Percentiles rank a stretch among this genome's conserved stretches.
These are phyloP conservation scores for Todiramphus chloris DNA, from an alignment of 2,113 vertebrate genomes.

Conservation along the genomic window DNA sequence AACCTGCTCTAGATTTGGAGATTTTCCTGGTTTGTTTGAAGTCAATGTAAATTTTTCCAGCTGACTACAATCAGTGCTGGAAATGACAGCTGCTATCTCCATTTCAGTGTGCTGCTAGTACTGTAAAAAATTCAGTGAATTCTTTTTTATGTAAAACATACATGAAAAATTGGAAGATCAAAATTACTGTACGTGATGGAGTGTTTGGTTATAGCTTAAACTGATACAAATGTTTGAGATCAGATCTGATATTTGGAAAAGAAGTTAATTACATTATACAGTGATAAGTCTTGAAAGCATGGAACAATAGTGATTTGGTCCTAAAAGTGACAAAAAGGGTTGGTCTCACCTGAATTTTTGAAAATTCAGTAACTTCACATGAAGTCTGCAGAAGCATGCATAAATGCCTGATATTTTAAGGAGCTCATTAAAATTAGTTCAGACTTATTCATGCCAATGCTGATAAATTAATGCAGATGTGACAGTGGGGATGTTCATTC, in stretches of 20 bases:
- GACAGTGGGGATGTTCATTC: not conserved
- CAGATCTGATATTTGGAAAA: not conserved
- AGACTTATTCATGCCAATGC: not conserved
- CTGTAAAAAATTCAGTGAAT: not conserved
- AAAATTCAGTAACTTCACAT: not conserved
- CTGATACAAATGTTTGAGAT: not conserved
- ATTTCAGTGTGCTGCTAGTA: not conserved
- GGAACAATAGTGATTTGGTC: not conserved
- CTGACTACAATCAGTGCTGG: not conserved
- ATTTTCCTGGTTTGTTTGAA: not conserved
- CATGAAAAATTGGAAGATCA: not conserved
- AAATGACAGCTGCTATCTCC: not conserved
- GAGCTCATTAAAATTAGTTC: not conserved
- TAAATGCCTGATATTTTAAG: not conserved
- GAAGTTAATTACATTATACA: not conserved
- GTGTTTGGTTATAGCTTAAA: not conserved
- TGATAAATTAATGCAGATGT: not conserved
- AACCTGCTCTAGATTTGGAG: not conserved
- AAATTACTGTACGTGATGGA: not conserved
- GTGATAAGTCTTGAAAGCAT: not conserved
- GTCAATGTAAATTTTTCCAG: not conserved
- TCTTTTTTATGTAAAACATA: not conserved
- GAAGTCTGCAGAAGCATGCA: not conserved
- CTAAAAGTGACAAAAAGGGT: not conserved
- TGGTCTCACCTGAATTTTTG: not conserved